A percentile compares a stretch with the other conserved stretches of the same genome.
phyloP scores from a whole-genome alignment of 2,797 vertebrate species.

The Micrastur ruficollis region DNA sequence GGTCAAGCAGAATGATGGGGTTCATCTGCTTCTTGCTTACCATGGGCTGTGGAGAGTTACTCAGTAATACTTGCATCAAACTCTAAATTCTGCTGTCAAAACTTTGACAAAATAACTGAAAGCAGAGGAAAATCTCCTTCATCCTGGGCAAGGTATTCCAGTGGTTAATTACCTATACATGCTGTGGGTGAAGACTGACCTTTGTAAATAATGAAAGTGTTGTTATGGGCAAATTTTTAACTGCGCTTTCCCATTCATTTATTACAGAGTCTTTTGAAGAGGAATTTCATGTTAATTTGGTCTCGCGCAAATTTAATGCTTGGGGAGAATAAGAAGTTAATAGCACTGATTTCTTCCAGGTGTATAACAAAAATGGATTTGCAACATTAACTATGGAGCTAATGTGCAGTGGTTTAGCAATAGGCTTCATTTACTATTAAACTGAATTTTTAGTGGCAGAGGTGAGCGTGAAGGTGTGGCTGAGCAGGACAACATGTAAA shows the following conservation, averaged over 20 bases:
- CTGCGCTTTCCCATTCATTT: neutral
- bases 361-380: neutral
- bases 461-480: neutral
- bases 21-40: neutral
- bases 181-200: neutral
- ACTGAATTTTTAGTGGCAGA: neutral
- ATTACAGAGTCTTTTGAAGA: neutral
- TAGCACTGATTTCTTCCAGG: conserved; percentile 21
- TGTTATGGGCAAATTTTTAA: neutral
- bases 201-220: neutral
- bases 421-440: neutral
- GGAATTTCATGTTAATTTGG: conserved; percentile 10
- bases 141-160: neutral
- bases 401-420: neutral
- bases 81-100: neutral
- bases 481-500: neutral
- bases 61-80: neutral
- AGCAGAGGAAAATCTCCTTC: neutral
- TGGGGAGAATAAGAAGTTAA: conserved; percentile 14
- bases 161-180: neutral
- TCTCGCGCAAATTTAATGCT: neutral
- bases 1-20: neutral
- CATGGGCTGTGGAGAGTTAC: neutral
- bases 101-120: neutral
- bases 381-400: neutral